Evolutionary conservation across 2,888 invertebrate genomes (phyloP), one percentile per base, ranked within the genome.

Genomic region (Cerceris rybyensis): DNA sequence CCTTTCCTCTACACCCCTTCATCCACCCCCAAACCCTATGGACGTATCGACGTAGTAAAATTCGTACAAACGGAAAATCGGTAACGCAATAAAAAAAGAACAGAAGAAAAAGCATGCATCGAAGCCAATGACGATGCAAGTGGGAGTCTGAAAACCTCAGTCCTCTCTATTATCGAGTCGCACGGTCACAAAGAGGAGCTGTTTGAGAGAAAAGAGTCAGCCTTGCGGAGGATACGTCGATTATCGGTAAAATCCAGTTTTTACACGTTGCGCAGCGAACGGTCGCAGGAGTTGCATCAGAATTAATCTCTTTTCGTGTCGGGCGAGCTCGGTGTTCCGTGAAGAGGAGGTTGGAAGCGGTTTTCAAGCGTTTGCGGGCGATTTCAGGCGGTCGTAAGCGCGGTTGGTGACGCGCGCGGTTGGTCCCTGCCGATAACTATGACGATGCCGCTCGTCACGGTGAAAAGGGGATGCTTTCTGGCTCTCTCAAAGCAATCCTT

Each of bases 401-500:
- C n/a, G 52, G 55, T n/a, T 7, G 41, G 57, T 60, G 28, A 14
- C 63, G 16, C 58, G 64, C 9, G 6, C 14, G 50, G 60, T 17
- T 41, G 63, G 61, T 49, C 70, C 13, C 28, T 39, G 64, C 74
- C 60, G 78, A 55, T 57, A 63, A 54, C 68, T 49, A 52, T 54
- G 64, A 66, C 63, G 73, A 65, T 60, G 60, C 16, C 13, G 65
- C 41, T 43, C 61, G 14, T 41, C 52, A 46, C 75, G 68, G 70
- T 58, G 70, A 63, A 67, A 69, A 52, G 69, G 72, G 55, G 50
- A 14, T 59, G 76, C 74, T 75, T 75, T 75, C 64, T 69, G 79
- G 64, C 58, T 61, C 78, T 76, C 75, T 76, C 84, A 86, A 83
- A 83, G 86, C 84, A 64, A 82, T 79, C 76, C 80, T 78, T 79